Conservation (phyloP, 2,888 invertebrate genomes). For the Phytoseiulus persimilis region DNA sequence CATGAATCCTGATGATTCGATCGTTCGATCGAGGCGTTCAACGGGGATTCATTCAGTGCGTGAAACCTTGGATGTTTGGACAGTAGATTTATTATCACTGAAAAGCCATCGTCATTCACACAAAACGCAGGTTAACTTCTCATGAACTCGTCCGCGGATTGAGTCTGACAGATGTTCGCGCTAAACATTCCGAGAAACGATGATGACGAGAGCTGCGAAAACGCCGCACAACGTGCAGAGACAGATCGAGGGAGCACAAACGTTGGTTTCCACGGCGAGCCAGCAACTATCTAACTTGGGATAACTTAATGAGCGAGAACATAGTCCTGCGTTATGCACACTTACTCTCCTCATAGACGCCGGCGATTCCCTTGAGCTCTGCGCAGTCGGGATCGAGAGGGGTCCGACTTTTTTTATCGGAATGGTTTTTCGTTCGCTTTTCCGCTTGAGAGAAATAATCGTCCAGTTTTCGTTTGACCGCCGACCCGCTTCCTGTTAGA, state of each 20-base stretch:
- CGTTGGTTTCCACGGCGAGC: too few relatives aligned
- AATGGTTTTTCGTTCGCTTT: neutral
- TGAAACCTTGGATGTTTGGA: neutral
- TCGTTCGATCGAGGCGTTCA: neutral
- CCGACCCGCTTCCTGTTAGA: neutral
- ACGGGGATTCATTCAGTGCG: neutral
- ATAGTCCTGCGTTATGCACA: neutral
- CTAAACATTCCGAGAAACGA: too few relatives aligned
- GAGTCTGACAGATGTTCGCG: neutral
- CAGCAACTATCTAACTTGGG: too few relatives aligned
- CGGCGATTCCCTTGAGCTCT: neutral
- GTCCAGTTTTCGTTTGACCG: neutral
- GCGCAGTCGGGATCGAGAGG: neutral
- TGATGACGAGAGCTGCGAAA: too few relatives aligned
- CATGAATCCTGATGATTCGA: neutral
- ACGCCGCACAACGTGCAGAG: too few relatives aligned
- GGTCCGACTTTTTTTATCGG: neutral
- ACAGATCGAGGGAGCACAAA: too few relatives aligned
- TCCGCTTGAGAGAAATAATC: neutral
- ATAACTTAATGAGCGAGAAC: neutral
- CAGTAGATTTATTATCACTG: neutral
- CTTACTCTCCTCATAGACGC: constrained; percentile 15
- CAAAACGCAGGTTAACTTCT: neutral
- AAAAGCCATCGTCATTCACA: neutral
- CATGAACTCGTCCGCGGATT: neutral